Base-by-base conservation (phyloP, 2,113 vertebrate genomes). In the Melanocharis versteri region DNA sequence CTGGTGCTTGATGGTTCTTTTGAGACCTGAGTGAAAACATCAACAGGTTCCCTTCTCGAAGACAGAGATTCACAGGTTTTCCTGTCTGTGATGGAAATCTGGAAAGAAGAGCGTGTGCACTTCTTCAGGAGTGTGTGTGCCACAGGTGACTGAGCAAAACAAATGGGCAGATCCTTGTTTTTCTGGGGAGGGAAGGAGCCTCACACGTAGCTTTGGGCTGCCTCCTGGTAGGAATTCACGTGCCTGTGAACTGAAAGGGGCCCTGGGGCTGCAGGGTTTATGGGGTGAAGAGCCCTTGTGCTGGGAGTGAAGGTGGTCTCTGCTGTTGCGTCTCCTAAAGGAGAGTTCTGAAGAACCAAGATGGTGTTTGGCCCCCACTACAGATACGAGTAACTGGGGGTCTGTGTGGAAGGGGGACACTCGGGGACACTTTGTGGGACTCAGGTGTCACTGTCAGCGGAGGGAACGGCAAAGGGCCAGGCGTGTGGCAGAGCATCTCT, bases 371-470 rank as follows among this genome's bases (percentile, higher is more conserved):
- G 9, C 3, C 10, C 30, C 61, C 7, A 1, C 15, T 11, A 16
- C 28, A 37, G 54, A 2, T 11, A 9, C 3, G 1, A 2, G n/a
- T 14, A 14, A 2, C 15, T 4, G 3, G 30, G 30, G 8, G 1
- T 28, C 1, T 2, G 15, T 54, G 66, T 60, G 57, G 3, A 3
- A 35, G 54, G 17, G 35, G 30, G 50, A 10, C 2, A 1, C 16
- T 48, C 8, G 1, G 24, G n/a, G 30, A 33, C 2, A 1, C 50
- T n/a, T 4, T 21, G 4, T 47, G 68, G 30, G 56, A 6, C 57
- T 10, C 5, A 0, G 2, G 1, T 31, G 71, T 33, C 35, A 5
- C n/a, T 0, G 0, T n/a, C 47, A 62, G n/a, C 44, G 31, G 30
- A 20, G 11, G 27, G 35, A 23, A 12, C 42, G 50, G 54, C 58